Base-by-base conservation (phyloP, 2,113 vertebrate genomes). In the Jaculus jaculus region DNA sequence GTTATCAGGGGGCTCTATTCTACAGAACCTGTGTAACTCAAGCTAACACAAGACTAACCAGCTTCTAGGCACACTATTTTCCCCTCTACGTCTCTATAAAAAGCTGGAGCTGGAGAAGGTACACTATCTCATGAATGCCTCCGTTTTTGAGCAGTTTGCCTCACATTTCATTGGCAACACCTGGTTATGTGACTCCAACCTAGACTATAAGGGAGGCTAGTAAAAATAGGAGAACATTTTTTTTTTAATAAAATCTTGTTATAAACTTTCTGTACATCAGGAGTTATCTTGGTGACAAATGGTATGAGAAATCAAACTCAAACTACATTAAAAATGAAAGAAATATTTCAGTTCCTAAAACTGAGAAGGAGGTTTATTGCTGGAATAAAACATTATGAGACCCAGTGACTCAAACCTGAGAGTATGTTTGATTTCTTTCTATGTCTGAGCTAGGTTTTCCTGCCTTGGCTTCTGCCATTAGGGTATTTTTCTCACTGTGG, bases 281-380 rank as follows among this genome's bases (percentile, higher is more conserved):
- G 26, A 28, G 9, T 66, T 83, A n/a, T 81, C 65, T 4, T 11
- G 16, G 30, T 66, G 65, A 84, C 24, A 81, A 88, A 21, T 91
- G 75, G 74, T 28, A 92, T 20, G 89, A 86, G 28, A 90, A 84
- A 84, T 5, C 30, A 16, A 73, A 61, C 34, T 79, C 39, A 95
- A 86, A 81, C 34, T 75, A 28, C 4, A n/a, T n/a, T 80, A 92
- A 92, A 42, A 34, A 28, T 74, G 37, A 81, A 83, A 86, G 66
- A 60, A 83, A 75, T 63, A 69, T 89, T 86, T 87, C 77, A 68
- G 23, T 26, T 88, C 75, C 89, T 51, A 95, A 92, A 93, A 77
- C 39, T 39, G 17, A 80, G 77, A 95, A 85, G 30, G 26, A 18
- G 23, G 0, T 15, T 95, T 93, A 51, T 75, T 95, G 63, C 54